Base-by-base conservation (phyloP, 2,797 vertebrate species). In the Notolepis coatsorum region DNA sequence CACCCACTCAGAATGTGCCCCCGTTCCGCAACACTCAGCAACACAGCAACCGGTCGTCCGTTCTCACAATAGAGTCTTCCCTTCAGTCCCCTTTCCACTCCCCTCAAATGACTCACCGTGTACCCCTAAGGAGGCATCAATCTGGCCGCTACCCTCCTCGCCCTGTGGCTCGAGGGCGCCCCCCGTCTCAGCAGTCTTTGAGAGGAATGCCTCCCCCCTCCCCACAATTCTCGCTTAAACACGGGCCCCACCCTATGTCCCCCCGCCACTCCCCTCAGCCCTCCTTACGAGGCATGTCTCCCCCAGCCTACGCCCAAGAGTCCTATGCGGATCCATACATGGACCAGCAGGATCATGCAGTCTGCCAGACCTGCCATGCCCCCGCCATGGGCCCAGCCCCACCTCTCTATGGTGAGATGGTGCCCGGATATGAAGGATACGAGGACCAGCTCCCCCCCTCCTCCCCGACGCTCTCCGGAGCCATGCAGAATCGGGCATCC, bases 1-100 rank as follows among this genome's bases (percentile, higher is more conserved):
- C 91, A 39, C 90, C 91, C 20, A 91, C 89, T n/a, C 91, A 93
- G 71, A 92, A 93, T 68, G 91, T 93, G 9, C 86, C 78, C 21
- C 92, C 91, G 30, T 92, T 92, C 50, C 89, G 90, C 60, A 10
- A 79, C 1, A 78, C 88, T 25, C 93, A 91, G 2, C 65, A 93
- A 59, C 79, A 69, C 58, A 93, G 91, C 68, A 93, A 88, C 63
- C 85, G 87, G 49, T 92, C 92, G 12, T 92, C 90, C 50, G 87
- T 89, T 74, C 88, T 89, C 24, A 89, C 87, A 7, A 65, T 88
- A 20, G 88, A 91, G 41, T 89, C 88, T 20, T 84, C 82, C 5
- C 75, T 82, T 7, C 58, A 84, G 2, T 92, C 89, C 18, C 88
- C 87, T 59, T 87, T 88, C 23, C 83, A 89, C 28, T 88, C 89